Conservation (phyloP, 1,140 invertebrate genomes). For the Neotoxoptera formosana region DNA sequence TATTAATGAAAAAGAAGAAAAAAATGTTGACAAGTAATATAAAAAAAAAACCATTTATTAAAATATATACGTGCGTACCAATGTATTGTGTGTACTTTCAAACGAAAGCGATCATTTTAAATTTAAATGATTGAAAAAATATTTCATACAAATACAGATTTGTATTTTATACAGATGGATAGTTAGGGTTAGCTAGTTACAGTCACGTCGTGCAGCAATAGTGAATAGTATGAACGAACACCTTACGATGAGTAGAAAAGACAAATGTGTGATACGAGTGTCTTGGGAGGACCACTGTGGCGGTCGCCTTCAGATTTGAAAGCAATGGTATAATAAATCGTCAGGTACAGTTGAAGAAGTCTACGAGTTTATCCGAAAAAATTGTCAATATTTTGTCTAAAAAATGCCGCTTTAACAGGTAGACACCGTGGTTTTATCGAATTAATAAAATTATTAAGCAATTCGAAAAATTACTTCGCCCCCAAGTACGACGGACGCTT, state of each 20-base stretch:
- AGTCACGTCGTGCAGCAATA: neutral
- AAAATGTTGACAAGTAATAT: neutral
- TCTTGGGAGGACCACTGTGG: too few species aligned
- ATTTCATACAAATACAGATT: neutral
- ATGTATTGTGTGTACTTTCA: too few species aligned
- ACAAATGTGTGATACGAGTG: too few species aligned
- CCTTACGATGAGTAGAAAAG: too few species aligned
- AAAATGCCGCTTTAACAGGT: neutral
- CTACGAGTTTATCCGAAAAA: neutral
- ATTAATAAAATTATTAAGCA: neutral
- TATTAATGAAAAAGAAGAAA: neutral
- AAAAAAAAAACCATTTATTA: too few species aligned
- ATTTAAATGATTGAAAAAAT: neutral
- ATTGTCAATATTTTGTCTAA: neutral
- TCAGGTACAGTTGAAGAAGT: neutral
- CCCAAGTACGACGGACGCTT: neutral
- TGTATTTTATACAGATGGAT: too few species aligned
- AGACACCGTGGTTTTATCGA: neutral
- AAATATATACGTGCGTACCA: too few species aligned
- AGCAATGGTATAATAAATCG: too few species aligned
- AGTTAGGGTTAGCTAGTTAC: neutral
- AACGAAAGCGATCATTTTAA: too few species aligned
- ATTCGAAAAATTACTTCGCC: neutral
- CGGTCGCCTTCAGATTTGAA: too few species aligned
- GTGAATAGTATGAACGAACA: too few species aligned